Evolutionary conservation across 2,797 vertebrate genomes (phyloP).

Genomic region (Limosa lapponica): DNA sequence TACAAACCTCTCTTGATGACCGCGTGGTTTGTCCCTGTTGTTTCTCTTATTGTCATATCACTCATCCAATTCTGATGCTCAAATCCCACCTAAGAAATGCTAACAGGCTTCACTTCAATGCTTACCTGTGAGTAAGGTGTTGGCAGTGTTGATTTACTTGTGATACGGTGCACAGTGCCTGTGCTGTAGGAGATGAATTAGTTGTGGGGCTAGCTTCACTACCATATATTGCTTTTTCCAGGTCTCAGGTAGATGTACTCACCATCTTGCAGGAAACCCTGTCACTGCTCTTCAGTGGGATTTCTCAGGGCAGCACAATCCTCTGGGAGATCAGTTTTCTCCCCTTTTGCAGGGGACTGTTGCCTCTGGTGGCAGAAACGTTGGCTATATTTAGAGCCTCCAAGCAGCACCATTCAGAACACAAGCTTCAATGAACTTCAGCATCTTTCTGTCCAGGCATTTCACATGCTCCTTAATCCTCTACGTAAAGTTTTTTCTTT

Average conservation of each 20-base stretch:
- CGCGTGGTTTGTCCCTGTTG: background rate
- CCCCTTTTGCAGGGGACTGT: background rate
- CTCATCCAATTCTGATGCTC: background rate
- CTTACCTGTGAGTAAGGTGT: conserved; percentile 29
- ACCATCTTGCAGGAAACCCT: background rate
- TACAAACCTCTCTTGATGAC: conserved; percentile 26
- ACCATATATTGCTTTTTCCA: background rate
- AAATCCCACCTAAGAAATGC: conserved; percentile 15
- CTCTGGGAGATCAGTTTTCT: conserved; percentile 1
- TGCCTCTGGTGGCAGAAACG: conserved; percentile 39
- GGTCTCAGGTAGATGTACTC: background rate
- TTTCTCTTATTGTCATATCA: background rate
- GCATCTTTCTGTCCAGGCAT: conserved; percentile 15
- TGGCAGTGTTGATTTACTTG: background rate
- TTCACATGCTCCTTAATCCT: conserved; percentile 15
- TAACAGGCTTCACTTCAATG: background rate
- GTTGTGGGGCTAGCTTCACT: background rate
- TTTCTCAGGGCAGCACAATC: background rate
- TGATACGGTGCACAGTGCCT: background rate
- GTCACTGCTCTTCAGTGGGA: background rate
- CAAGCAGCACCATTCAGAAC: background rate
- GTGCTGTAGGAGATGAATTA: background rate
- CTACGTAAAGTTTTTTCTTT: background rate
- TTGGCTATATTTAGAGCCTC: conserved; percentile 43
- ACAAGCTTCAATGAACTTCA: conserved; percentile 14